Evolutionary conservation across 2,797 vertebrate genomes (phyloP).

Genomic region (Galago senegalensis): DNA sequence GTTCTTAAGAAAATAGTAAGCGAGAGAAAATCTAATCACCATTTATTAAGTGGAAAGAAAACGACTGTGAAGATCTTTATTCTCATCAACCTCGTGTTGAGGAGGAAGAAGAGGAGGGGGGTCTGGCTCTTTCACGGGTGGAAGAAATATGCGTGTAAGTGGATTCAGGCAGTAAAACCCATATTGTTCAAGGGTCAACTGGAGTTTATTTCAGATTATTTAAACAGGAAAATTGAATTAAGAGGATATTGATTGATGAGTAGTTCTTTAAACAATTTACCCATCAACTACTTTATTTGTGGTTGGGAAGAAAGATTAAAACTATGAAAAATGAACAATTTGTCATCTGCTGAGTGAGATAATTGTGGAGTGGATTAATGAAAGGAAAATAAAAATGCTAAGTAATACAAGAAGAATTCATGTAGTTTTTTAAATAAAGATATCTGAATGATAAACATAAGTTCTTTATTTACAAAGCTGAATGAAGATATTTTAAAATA

Average conservation of each 20-base stretch:
- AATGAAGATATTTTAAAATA: not conserved
- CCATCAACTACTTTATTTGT: not conserved
- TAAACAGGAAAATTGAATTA: not conserved
- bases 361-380: not conserved
- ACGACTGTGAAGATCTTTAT: not conserved
- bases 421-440: not conserved
- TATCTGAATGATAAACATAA: not conserved
- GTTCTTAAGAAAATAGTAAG: not conserved
- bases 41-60: not conserved
- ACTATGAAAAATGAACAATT: conserved; percentile 29
- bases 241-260: not conserved
- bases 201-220: not conserved
- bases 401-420: not conserved
- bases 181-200: not conserved
- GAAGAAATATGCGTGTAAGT: not conserved
- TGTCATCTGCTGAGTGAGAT: not conserved
- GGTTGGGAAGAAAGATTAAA: not conserved
- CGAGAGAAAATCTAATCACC: not conserved
- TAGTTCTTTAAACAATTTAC: not conserved
- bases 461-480: not conserved
- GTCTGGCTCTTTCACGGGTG: not conserved
- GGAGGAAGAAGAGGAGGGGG: no score
- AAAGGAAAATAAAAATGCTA: not conserved
- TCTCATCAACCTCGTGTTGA: not conserved
- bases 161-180: not conserved